phyloP scores from a whole-genome alignment of 2,888 invertebrate species.

The Pyrochroa serraticornis region DNA sequence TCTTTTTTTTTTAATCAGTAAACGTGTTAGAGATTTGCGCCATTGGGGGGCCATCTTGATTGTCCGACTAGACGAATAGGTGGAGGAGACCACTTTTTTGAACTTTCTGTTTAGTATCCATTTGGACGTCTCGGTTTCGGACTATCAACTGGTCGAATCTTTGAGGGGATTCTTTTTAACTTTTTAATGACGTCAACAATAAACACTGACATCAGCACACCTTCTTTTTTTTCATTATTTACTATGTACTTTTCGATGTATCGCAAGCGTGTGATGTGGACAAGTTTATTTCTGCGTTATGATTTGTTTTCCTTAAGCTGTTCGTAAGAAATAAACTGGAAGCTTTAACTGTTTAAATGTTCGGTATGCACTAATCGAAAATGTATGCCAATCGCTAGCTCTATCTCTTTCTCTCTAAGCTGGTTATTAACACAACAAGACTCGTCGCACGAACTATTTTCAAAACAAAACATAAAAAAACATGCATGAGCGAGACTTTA shows the following conservation, averaged over 20 bases:
- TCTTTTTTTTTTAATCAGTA: no score
- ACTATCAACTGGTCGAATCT: no score
- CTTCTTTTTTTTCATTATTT: constrained; percentile 11
- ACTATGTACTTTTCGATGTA: constrained; percentile 26
- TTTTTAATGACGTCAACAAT: neutral
- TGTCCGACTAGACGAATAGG: no score
- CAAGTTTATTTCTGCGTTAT: constrained; percentile 39
- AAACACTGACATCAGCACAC: constrained; percentile 15
- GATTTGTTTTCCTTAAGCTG: constrained; percentile 29
- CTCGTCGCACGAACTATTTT: constrained; percentile 19
- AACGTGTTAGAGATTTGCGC: no score
- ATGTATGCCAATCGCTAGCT: constrained; percentile 51
- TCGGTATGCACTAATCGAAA: constrained; percentile 49
- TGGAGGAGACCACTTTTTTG: no score
- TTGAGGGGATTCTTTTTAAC: no score
- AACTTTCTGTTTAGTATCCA: no score
- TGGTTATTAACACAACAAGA: constrained; percentile 46
- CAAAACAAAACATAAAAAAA: neutral
- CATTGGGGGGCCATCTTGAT: no score
- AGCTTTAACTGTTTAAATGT: constrained; percentile 54
- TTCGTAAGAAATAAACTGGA: constrained; percentile 45
- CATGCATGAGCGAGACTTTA: neutral
- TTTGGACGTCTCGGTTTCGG: neutral
- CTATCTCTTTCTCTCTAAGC: constrained; percentile 54
- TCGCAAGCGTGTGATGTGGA: constrained; percentile 51